Evolutionary conservation across 2,888 invertebrate species (phyloP), one percentile per base, ranked within the genome.

Genomic region (Pocota personata): DNA sequence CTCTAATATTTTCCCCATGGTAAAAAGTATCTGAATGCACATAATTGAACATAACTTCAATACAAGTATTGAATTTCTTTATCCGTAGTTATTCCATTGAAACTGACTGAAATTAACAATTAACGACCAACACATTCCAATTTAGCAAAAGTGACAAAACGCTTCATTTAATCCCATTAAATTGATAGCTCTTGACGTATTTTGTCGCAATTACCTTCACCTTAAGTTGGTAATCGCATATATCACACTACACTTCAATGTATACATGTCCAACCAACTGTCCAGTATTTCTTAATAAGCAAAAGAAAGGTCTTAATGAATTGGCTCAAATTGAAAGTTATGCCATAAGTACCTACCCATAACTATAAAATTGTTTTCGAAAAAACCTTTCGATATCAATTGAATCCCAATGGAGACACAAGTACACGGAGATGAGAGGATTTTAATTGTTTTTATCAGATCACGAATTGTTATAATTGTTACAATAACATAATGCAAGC

Each of bases 401-500:
- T 60, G 40, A 50, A 6, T 12, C 24, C 67, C 35, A 52, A 37
- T 19, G 12, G 67, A 37, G 32, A 19, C 43, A 43, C 19, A 43
- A 21, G 46, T 19, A n/a, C 12, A 16, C 48, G 2, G 48, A 10
- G 48, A 10, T 52, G 14, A 62, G 73, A 40, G 52, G 62, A 8
- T n/a, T 52, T 73, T 73, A 48, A 60, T 60, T 58, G 60, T 72
- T 50, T 62, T 73, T 50, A 73, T 62, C 60, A 52, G 50, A 62
- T 52, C 60, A 40, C 40, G 37, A 62, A 30, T 40, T 48, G 24
- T 48, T 62, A 48, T 37, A 35, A 50, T 66, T 66, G 24, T 21
- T 35, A n/a, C 10, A 35, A 43, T 16, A 55, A 55, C 55, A 55
- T 24, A 40, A 3, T 8, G 7, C 5, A 40, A 7, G 1, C 27